A percentile compares a stretch with the other conserved stretches of the same genome.
Evolutionary conservation across 2,888 invertebrate genomes (phyloP).

Genomic region (Hylaea fasciaria): DNA sequence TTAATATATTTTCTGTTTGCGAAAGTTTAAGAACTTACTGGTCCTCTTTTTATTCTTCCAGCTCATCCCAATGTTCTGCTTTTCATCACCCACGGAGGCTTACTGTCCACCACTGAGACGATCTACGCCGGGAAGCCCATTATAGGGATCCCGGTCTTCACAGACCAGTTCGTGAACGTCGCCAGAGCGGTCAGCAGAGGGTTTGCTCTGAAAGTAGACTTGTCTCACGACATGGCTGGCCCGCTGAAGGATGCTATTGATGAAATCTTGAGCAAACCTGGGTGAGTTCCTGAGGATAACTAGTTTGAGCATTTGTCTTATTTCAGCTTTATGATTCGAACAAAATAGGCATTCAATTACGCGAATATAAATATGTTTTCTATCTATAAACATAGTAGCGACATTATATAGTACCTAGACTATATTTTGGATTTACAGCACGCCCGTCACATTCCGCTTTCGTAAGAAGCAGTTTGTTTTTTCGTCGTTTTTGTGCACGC

Average conservation of each 20-base stretch:
- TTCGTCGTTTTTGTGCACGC: no score
- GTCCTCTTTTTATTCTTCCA: constrained; percentile 34
- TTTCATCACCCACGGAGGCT: constrained; percentile 72
- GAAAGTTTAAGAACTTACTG: no score
- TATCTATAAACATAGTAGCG: no score
- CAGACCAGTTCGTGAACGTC: constrained; percentile 65
- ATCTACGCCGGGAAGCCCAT: constrained; percentile 64
- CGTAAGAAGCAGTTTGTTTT: no score
- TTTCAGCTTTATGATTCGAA: no score
- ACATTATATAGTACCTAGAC: no score
- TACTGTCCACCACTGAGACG: constrained; percentile 64
- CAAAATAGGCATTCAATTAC: no score
- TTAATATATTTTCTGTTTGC: no score
- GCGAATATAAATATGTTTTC: no score
- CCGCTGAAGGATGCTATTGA: constrained; percentile 51
- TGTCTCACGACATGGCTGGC: constrained; percentile 47
- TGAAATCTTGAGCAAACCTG: constrained; percentile 50
- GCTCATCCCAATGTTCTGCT: constrained; percentile 67
- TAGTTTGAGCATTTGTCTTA: no score
- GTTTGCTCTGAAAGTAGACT: constrained; percentile 50
- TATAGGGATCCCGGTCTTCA: constrained; percentile 67
- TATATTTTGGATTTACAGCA: no score
- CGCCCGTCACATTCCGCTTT: no score
- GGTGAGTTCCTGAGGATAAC: constrained; percentile 41
- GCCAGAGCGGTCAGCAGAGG: constrained; percentile 57